Evolutionary conservation across 1,140 invertebrate species (phyloP), one percentile per base, ranked within the genome.

Genomic region (Belonocnema kinseyi): DNA sequence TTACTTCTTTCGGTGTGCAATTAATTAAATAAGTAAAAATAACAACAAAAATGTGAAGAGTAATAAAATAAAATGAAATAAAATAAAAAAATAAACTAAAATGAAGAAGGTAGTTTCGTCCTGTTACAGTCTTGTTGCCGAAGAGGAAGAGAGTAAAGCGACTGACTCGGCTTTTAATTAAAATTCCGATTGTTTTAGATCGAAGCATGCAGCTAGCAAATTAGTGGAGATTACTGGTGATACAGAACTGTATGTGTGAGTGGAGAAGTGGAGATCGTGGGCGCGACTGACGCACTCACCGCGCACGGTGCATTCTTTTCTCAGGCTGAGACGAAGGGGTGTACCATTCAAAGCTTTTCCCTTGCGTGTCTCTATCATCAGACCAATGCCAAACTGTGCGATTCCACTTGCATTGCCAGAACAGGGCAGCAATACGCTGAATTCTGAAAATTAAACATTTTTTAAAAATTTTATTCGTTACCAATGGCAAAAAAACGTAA

Each of bases 281-380:
- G 86, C 87, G 85, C 87, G 88, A 90, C 84, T 89, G 85, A 89
- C 86, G 87, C 82, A 92, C 94, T 95, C 94, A 97, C 96, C 96
- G 94, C 95, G 95, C 92, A 96, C 94, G 90, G 95, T 94, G 93
- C 98, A 99, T 94, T 98, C 96, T 94, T 99, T 99, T 91, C 96
- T 95, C 85, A 99, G 93, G 88, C 95, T 95, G 80, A 99, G 93
- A 87, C 96, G 94, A 79, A 99, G 93, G 75, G 98, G 97, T 85
- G 97, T 98, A 84, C 97, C 97, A 86, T 96, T 95, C 76, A 98
- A 91, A 70, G 96, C 94, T 86, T 94, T 81, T 94, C 95, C 90
- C 94, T 95, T 86, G 93, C 93, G 88, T 93, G 88, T 95, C 90
- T 97, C 94, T 80, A 99, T 97, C 79, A 96, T 93, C 72, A 99